Evolutionary conservation across 1,140 invertebrate genomes (phyloP), one percentile per base, ranked within the genome.

Genomic region (Amyelois transitella): DNA sequence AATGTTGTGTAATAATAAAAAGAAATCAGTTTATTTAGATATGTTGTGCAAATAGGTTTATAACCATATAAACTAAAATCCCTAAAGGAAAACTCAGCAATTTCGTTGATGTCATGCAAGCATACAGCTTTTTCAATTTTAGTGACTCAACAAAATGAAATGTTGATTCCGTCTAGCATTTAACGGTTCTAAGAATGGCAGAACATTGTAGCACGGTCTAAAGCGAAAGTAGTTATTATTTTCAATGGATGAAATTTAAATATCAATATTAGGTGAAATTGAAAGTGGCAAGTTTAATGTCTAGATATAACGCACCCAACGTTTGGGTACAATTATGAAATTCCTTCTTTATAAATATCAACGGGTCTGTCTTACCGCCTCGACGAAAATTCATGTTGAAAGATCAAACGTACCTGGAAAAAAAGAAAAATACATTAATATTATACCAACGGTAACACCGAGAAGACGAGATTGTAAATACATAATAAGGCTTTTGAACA

Each of bases 111-210:
- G 24, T 53, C 38, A 53, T 38, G 18, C 49, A 38, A 51, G n/a
- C n/a, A n/a, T 18, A 38, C 49, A 51, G 49, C 44, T 45, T 43
- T 20, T 44, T 44, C 20, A 20, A 19, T 22, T 38, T 18, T n/a
- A 1, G 55, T 58, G 55, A 58, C 43, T 58, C 50, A 58, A 43
- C 32, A 54, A 59, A 51, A 21, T 25, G 43, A 58, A 55, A 53
- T 58, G 32, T 38, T 45, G 14, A 53, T 55, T 47, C 53, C 55
- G 51, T 58, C 55, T 53, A 55, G 63, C 63, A 50, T 61, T 57
- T 45, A 43, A 43, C 44, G 19, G 17, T 64, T 65, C 63, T 51
- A 12, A 65, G 63, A 65, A 65, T 25, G 48, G 20, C 43, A 54
- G 52, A 14, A 14, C 32, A 14, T 14, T 14, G n/a, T 14, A 28